Conservation (phyloP, 1,140 invertebrate species). For the Camponotus vicinus region DNA sequence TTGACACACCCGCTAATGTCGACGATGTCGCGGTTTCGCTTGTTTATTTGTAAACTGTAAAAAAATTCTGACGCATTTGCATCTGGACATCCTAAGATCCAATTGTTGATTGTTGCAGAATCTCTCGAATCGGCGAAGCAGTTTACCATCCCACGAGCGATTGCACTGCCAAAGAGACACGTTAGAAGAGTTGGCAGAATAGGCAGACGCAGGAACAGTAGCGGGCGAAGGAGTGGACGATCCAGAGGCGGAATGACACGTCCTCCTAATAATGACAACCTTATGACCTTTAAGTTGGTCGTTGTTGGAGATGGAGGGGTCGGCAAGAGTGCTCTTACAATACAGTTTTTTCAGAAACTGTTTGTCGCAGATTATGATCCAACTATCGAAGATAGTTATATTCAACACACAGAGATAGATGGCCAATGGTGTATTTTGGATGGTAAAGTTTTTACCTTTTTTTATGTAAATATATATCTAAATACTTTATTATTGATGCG, state of each 20-base stretch:
- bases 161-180: slow-evolving; percentile 54
- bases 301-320: slow-evolving; percentile 96
- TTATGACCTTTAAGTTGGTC: slow-evolving; percentile 94
- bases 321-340: slow-evolving; percentile 96
- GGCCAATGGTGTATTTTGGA: slow-evolving; percentile 96
- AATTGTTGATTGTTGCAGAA: slow-evolving; percentile 43
- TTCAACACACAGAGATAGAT: slow-evolving; percentile 97
- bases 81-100: background rate
- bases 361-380: slow-evolving; percentile 97
- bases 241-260: slow-evolving; percentile 86
- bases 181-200: slow-evolving; percentile 78
- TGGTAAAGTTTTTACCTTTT: slow-evolving; percentile 88
- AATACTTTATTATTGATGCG: background rate
- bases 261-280: slow-evolving; percentile 93
- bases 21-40: slow-evolving; percentile 28
- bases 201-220: slow-evolving; percentile 78
- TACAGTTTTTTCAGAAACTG: slow-evolving; percentile 95
- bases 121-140: background rate
- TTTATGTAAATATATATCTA: background rate
- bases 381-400: slow-evolving; percentile 96
- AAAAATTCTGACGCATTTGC: background rate
- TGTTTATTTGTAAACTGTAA: slow-evolving; percentile 15
- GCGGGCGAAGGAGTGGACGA: slow-evolving; percentile 73
- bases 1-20: slow-evolving; percentile 53
- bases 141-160: slow-evolving; percentile 40